These are phyloP conservation scores for Mastomys natalensis DNA, from an alignment of 2,113 vertebrate species.

Conservation along the genomic window DNA sequence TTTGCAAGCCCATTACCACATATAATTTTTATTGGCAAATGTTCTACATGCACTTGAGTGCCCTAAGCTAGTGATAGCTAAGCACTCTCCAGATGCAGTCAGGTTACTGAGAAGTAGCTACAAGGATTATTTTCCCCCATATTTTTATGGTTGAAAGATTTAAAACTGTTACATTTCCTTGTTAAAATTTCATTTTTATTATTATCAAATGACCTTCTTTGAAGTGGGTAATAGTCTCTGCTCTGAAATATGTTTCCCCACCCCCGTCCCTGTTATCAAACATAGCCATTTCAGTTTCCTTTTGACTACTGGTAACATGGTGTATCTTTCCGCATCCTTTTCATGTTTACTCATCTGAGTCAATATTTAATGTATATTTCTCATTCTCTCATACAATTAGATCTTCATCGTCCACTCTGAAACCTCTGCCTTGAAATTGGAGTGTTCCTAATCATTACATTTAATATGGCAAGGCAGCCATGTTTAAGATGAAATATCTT, in stretches of 20 bases:
- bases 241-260: neutral
- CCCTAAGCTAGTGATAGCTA: neutral
- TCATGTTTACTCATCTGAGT: neutral
- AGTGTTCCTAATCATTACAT: neutral
- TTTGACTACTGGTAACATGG: neutral
- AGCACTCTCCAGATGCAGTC: neutral
- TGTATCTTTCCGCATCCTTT: neutral
- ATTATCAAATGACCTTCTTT: constrained; percentile 1
- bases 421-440: constrained; percentile 30
- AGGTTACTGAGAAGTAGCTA: neutral
- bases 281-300: neutral
- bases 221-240: neutral
- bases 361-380: constrained; percentile 19
- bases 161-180: neutral
- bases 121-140: neutral
- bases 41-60: neutral
- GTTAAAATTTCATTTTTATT: neutral
- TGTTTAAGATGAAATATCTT: constrained; percentile 8
- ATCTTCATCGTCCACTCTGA: neutral
- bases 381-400: neutral
- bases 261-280: neutral
- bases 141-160: neutral
- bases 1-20: neutral
- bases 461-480: neutral
- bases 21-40: neutral